Evolutionary conservation across 2,797 vertebrate species (phyloP).

Genomic region (Coccyzus lansbergi): DNA sequence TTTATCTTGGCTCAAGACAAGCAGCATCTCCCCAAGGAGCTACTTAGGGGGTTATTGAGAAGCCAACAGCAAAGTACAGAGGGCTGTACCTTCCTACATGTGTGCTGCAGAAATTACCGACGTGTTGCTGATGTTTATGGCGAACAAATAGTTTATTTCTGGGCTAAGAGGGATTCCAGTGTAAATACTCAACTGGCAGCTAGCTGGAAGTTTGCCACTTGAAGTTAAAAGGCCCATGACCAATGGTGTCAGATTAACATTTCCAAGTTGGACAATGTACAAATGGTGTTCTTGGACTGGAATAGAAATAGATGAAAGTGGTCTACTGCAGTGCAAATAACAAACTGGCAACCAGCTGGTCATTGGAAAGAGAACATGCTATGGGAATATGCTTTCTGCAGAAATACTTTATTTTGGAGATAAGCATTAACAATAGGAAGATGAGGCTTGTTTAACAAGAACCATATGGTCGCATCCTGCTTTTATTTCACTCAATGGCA

Average conservation of each 20-base stretch:
- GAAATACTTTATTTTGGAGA: slow-evolving; percentile 72
- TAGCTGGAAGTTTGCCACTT: slow-evolving; percentile 64
- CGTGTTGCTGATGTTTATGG: slow-evolving; percentile 28
- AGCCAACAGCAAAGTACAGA: slow-evolving; percentile 14
- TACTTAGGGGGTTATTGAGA: slow-evolving; percentile 30
- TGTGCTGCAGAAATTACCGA: slow-evolving; percentile 34
- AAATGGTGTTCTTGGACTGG: slow-evolving; percentile 69
- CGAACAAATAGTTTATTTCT: slow-evolving; percentile 66
- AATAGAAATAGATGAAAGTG: slow-evolving; percentile 60
- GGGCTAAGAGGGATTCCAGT: slow-evolving; percentile 67
- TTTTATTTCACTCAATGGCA: slow-evolving; percentile 26
- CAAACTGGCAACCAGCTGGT: slow-evolving; percentile 71
- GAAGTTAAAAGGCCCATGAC: slow-evolving; percentile 59
- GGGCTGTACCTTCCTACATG: slow-evolving; percentile 17
- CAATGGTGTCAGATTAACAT: slow-evolving; percentile 69
- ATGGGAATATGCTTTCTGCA: slow-evolving; percentile 70
- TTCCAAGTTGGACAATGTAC: slow-evolving; percentile 69
- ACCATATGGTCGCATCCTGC: slow-evolving; percentile 56
- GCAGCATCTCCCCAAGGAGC: slow-evolving; percentile 35
- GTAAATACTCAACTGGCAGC: slow-evolving; percentile 73
- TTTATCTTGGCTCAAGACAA: slow-evolving; percentile 51
- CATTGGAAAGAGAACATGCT: slow-evolving; percentile 53
- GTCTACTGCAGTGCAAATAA: slow-evolving; percentile 48
- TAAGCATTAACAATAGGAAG: slow-evolving; percentile 72
- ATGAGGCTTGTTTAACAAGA: slow-evolving; percentile 66